These are phyloP conservation scores for Pangasius macronema DNA, from an alignment of 2,797 vertebrate species.

Conservation along the genomic window DNA sequence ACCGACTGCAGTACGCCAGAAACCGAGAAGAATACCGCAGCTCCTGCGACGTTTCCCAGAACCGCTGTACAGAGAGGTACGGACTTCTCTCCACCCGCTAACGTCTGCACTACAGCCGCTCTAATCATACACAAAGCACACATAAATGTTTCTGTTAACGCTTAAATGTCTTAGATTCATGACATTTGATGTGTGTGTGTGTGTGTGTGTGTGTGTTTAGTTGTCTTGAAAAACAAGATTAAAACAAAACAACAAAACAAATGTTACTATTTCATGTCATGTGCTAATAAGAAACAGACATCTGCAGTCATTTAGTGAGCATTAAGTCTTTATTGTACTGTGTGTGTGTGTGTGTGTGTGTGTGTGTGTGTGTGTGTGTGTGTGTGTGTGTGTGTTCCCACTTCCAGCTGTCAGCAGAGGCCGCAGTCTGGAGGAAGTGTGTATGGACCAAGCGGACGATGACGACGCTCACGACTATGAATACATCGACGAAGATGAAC, in stretches of 20 bases:
- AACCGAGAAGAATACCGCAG: slow-evolving; percentile 13
- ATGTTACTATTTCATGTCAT: neutral
- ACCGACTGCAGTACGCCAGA: slow-evolving; percentile 18
- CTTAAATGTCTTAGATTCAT: neutral
- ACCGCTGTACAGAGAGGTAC: slow-evolving; percentile 44
- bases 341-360: slow-evolving; percentile 11
- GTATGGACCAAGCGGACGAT: slow-evolving; percentile 49
- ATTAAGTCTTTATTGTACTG: neutral
- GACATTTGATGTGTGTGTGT: neutral
- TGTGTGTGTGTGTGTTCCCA: neutral
- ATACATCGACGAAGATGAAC: slow-evolving; percentile 62
- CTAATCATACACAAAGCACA: neutral
- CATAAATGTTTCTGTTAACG: neutral
- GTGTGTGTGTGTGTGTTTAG: too few species aligned
- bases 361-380: neutral
- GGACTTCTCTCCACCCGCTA: neutral
- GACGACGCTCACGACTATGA: slow-evolving; percentile 58
- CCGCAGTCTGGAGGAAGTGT: slow-evolving; percentile 35
- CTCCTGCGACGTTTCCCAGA: slow-evolving; percentile 34
- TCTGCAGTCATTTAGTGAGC: neutral
- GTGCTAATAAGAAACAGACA: too few species aligned
- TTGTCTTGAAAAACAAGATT: too few species aligned
- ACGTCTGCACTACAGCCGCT: too few species aligned
- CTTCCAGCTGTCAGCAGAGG: slow-evolving; percentile 34
- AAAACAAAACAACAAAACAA: neutral